Evolutionary conservation across 2,113 vertebrate species (phyloP), one percentile per base, ranked within the genome.

Genomic region (Pluvianellus socialis): DNA sequence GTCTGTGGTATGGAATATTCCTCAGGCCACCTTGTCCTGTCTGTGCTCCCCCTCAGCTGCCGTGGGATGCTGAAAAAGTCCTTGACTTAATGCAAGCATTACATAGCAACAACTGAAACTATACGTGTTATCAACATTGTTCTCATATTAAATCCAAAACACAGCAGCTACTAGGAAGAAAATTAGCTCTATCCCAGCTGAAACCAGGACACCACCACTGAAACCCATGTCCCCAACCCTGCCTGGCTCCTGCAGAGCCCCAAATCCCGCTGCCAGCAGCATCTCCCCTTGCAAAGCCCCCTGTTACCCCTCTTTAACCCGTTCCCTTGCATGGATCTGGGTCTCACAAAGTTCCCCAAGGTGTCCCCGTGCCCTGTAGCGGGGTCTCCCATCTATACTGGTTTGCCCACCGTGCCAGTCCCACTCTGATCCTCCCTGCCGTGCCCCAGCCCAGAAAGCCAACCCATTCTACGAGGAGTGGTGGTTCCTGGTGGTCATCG

Each of bases 401-500:
- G 12, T n/a, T 86, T 74, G 16, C 3, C 6, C 33, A 40, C 20
- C 3, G 0, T 42, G 3, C 70, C 50, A 6, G 1, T n/a, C 8
- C 66, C 44, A 1, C n/a, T 32, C 55, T 79, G 77, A 97, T 15
- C 76, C 56, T 40, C 24, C 33, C n/a, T 85, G 75, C 94, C 97
- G 80, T 93, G 26, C 72, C 97, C 61, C 97, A 99, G 99, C 99
- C 91, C 99, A 99, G 97, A 99, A 99, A 98, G 97, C 99, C 97
- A 98, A 98, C 59, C 99, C 99, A 0, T 99, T 99, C 98, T 99
- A 99, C 0, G 99, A 99, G 97, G 99, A 99, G 98, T 99, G 99
- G 99, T 99, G 99, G 99, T 99, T 99, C 98, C 97, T 99, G 97
- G 99, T 99, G 45, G 99, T 99, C 96, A 98, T 99, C 9, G 99